A percentile compares a stretch with the other conserved stretches of the same genome.
These are phyloP conservation scores for Thryonomys swinderianus DNA, from an alignment of 2,113 vertebrate genomes.

Conservation along the genomic window DNA sequence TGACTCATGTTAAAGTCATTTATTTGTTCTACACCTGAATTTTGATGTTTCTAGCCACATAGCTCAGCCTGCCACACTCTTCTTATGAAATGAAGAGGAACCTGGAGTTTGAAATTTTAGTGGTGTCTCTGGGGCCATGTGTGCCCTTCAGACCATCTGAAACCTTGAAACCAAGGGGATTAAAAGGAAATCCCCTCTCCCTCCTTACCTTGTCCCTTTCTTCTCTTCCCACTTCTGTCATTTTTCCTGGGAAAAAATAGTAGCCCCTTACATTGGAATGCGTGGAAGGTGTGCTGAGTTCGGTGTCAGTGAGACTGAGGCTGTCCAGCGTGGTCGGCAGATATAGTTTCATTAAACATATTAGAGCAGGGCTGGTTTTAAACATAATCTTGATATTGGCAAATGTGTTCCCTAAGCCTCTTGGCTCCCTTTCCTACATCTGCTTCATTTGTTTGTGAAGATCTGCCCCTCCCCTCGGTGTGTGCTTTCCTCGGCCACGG, in stretches of 20 bases:
- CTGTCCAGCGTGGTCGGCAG: background rate
- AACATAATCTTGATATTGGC: constrained; percentile 2
- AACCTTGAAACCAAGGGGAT: background rate
- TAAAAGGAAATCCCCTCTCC: background rate
- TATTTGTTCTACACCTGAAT: background rate
- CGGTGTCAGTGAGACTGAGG: background rate
- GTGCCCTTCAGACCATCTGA: background rate
- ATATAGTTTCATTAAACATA: constrained; percentile 39
- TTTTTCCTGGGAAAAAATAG: background rate
- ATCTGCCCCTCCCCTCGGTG: rapidly evolving
- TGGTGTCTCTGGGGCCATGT: background rate
- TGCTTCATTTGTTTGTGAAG: background rate
- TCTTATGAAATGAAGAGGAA: background rate
- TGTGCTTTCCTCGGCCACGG: background rate
- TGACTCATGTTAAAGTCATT: constrained; percentile 67
- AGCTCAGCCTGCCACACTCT: background rate
- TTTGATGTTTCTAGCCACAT: background rate
- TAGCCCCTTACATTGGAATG: background rate
- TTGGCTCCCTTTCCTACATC: background rate
- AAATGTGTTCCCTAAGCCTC: background rate
- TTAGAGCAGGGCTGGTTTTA: background rate
- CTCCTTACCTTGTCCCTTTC: background rate
- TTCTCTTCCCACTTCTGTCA: too few species aligned
- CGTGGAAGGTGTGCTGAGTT: too few species aligned
- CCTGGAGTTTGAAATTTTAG: constrained; percentile 7